Conservation (phyloP, 2,797 vertebrate species). For the Pangasius mekongensis region DNA sequence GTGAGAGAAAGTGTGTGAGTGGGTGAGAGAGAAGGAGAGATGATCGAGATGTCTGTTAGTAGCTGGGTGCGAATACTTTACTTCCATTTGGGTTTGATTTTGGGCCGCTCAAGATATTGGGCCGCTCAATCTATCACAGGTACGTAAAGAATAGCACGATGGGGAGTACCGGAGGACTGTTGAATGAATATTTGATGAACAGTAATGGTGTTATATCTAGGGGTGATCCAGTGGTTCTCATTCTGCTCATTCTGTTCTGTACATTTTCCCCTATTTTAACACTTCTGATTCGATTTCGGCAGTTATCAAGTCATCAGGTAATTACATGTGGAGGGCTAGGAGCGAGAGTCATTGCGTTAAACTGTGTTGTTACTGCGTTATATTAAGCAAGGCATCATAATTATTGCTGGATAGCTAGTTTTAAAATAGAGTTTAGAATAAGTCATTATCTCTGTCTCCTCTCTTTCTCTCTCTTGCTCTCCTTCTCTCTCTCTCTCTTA, state of each 20-base stretch:
- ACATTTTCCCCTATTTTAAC: neutral
- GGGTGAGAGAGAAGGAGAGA: constrained; percentile 58
- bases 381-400: neutral
- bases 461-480: neutral
- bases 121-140: neutral
- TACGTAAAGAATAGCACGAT: neutral
- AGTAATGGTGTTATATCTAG: neutral
- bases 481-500: neutral
- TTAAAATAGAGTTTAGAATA: neutral
- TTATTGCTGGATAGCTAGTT: neutral
- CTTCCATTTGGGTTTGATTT: neutral
- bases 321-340: neutral
- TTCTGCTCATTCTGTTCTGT: neutral
- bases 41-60: constrained; percentile 23
- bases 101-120: neutral
- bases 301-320: neutral
- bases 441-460: neutral
- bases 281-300: neutral
- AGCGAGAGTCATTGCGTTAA: neutral
- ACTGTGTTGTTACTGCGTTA: neutral
- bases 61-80: neutral
- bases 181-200: constrained; percentile 20
- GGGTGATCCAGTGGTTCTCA: neutral
- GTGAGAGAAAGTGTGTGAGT: constrained; percentile 51
- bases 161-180: neutral